Evolutionary conservation across 2,113 vertebrate species (phyloP).

Genomic region (Rhizomys pruinosus): DNA sequence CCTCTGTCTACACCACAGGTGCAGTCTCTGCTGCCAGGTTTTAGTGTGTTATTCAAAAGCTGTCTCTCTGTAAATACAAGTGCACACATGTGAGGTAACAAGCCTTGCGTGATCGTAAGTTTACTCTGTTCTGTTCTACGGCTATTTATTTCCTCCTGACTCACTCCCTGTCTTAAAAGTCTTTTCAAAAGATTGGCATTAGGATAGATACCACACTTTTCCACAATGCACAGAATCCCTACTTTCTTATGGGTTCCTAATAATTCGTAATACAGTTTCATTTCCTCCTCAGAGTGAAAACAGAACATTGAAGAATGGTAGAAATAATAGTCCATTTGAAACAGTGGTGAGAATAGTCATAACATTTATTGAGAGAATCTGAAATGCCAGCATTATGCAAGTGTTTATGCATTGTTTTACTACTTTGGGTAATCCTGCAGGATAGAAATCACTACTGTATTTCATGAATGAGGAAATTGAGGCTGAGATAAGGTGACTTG

Average conservation of each 20-base stretch:
- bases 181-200: conserved; percentile 3
- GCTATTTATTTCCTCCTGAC: neutral
- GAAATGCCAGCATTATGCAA: neutral
- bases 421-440: neutral
- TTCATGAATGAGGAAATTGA: conserved; percentile 25
- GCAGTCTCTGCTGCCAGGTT: neutral
- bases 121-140: neutral
- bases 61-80: neutral
- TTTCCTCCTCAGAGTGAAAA: neutral
- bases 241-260: neutral
- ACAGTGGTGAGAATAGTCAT: neutral
- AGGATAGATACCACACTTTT: neutral
- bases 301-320: neutral
- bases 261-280: conserved; percentile 19
- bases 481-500: neutral
- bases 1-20: neutral
- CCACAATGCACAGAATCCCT: neutral
- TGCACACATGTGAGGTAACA: neutral
- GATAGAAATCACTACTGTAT: neutral
- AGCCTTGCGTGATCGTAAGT: neutral
- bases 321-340: neutral
- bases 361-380: conserved; percentile 22
- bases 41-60: neutral
- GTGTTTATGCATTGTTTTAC: conserved; percentile 30
- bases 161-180: neutral